Evolutionary conservation across 2,888 invertebrate species (phyloP).

Genomic region (Octonoba sinensis): DNA sequence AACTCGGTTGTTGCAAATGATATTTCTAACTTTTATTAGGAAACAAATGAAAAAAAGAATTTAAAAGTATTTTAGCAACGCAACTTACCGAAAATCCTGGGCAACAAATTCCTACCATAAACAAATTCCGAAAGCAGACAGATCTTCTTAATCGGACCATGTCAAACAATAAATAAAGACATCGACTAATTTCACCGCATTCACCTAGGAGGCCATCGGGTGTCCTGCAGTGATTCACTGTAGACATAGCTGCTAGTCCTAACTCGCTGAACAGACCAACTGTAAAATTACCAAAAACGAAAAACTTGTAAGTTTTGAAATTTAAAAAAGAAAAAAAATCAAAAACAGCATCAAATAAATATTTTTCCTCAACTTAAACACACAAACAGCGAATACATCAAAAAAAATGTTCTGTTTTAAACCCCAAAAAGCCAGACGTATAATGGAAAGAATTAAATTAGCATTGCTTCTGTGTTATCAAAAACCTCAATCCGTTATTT

Average conservation of each 20-base stretch:
- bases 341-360: neutral
- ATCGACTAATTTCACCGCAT: conserved; percentile 89
- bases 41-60: too few relatives aligned
- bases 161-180: conserved; percentile 73
- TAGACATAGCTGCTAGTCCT: conserved; percentile 16
- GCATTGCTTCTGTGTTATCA: too few relatives aligned
- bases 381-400: too few relatives aligned
- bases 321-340: neutral
- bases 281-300: too few relatives aligned
- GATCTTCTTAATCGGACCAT: conserved; percentile 85
- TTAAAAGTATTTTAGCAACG: neutral
- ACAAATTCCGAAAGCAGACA: conserved; percentile 89
- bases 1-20: too few relatives aligned
- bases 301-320: neutral
- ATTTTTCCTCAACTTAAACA: too few relatives aligned
- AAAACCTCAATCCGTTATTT: too few relatives aligned
- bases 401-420: neutral
- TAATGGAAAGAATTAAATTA: too few relatives aligned
- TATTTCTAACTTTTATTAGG: too few relatives aligned
- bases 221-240: conserved; percentile 77
- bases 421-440: too few relatives aligned
- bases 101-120: conserved; percentile 93
- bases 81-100: conserved; percentile 72
- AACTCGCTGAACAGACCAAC: conserved; percentile 49
- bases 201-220: conserved; percentile 84